Base-by-base conservation (phyloP, 2,888 invertebrate genomes). In the Euclidia mi region DNA sequence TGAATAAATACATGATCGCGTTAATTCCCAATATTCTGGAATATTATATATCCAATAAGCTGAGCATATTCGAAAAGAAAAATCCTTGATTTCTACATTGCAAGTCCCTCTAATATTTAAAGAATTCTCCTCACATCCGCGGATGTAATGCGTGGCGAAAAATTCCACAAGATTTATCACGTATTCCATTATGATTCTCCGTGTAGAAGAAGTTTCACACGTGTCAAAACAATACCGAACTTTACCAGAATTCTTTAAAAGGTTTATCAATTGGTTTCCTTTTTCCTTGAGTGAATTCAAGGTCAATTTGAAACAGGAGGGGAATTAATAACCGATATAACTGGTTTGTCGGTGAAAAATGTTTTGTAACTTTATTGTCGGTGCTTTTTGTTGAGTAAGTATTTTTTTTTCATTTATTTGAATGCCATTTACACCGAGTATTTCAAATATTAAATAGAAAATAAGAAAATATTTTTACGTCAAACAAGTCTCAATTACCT, bases 111-210 rank as follows among this genome's bases (percentile, higher is more conserved):
- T n/a, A 15, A 29, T 29, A 42, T 10, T 28, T 15, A 15, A 9
- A 31, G 50, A 52, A 70, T 70, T 71, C 70, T 52, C 57, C 69
- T 71, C 70, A 70, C 72, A 68, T 60, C 59, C 52, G 47, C 53
- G 50, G 57, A 60, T 46, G 67, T 64, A 71, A 70, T 71, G 63
- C 63, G 49, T 57, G 72, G 57, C 47, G 46, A 68, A 71, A 64
- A 64, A 67, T 70, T 70, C 56, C 15, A 32, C 12, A 60, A 67
- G 70, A 70, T 70, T 70, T 71, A 70, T 71, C 70, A 70, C 70
- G 70, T 70, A 70, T 64, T 60, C 60, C 57, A 67, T 70, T 70
- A 71, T 67, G 71, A 60, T 71, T 67, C 64, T 18, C 47, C 20
- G 29, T 46, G 59, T 47, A 40, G 40, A 50, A 45, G 46, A 62